Base-by-base conservation (phyloP, 2,888 invertebrate species). In the Tholera decimalis region DNA sequence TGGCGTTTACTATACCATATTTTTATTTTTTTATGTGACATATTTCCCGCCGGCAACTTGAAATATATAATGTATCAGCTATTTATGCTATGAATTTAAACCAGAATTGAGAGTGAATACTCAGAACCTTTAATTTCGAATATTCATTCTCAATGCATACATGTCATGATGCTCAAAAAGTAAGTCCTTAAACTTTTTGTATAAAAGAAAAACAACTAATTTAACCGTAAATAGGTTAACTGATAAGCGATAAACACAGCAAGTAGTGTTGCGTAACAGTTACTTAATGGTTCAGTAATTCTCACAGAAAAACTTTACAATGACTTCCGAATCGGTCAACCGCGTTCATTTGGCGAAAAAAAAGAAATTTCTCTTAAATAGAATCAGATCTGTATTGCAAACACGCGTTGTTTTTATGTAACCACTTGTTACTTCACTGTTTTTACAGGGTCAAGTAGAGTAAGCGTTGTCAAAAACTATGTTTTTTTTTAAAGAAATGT, bases 301-400 rank as follows among this genome's bases (percentile, higher is more conserved):
- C 43, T n/a, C 44, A 28, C 39, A 75, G 49, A 83, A 83, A 83
- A 81, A 80, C 57, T 33, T 56, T 35, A 67, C 66, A 74, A 76
- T 76, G 28, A 61, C 68, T 79, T 64, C 68, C 65, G 80, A 75
- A 44, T 30, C 63, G 66, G 66, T 59, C 55, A 73, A 56, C 55
- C 22, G 63, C 24, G 11, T 33, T 35, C 30, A 26, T 30, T 68
- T 54, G 53, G 67, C 61, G 56, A 65, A 68, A 66, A 75, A 68
- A 69, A 76, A 76, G 58, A 73, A 73, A 69, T 75, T 77, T 78
- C 67, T 79, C 61, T 57, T 8, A 72, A 62, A 65, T 33, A 56
- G 47, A 57, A 57, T 28, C 33, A 66, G 51, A 72, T 47, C 44
- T 50, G 46, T 62, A 62, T 65, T 68, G 65, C 62, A 57, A 51